phyloP scores from a whole-genome alignment of 1,140 invertebrate genomes.

The Cataglyphis hispanica region DNA sequence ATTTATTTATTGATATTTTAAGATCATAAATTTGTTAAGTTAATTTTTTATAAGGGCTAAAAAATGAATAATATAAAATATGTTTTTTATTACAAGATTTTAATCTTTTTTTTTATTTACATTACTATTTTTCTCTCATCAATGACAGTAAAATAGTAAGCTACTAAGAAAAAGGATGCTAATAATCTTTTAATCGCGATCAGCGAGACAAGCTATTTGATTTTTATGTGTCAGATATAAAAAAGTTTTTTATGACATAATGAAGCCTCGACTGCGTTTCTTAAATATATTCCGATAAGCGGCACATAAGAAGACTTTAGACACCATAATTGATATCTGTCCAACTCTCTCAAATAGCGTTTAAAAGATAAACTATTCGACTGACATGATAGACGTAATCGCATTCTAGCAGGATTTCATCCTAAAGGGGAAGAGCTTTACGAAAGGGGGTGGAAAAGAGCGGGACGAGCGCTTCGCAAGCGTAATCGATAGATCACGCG shows the following conservation, averaged over 20 bases:
- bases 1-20: not conserved
- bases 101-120: not conserved
- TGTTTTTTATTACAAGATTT: not conserved
- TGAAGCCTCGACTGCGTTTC: not conserved
- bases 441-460: not conserved
- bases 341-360: not conserved
- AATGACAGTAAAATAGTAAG: not conserved
- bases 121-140: not conserved
- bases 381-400: slow-evolving; percentile 35
- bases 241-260: not conserved
- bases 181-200: not conserved
- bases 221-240: not conserved
- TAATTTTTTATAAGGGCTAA: not conserved
- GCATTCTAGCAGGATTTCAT: slow-evolving; percentile 14
- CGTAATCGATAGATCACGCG: slow-evolving; percentile 3
- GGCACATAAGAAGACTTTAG: slow-evolving; percentile 13
- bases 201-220: not conserved
- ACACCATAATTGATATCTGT: slow-evolving; percentile 42
- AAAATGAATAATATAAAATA: too few relatives aligned
- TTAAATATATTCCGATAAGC: not conserved
- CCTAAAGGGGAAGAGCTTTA: not conserved
- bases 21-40: not conserved
- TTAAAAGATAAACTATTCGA: not conserved
- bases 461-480: not conserved
- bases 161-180: not conserved